These are phyloP conservation scores for Oreochromis grahami DNA, from an alignment of 2,797 vertebrate genomes.

Conservation along the genomic window DNA sequence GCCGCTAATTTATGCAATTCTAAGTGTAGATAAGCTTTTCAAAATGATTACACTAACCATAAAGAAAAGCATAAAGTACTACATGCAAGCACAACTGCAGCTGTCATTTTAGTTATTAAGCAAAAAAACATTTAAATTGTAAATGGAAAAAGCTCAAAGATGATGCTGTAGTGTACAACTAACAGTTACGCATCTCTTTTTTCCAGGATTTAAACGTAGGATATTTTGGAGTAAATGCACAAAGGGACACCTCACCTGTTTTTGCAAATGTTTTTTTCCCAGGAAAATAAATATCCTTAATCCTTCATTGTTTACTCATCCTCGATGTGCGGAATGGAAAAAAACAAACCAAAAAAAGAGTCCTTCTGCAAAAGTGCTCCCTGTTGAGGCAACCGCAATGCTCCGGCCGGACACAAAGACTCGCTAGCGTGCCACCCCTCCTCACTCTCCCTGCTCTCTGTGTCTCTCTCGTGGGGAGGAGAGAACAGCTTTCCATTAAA, in stretches of 20 bases:
- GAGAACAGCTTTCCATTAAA: slow-evolving; percentile 62
- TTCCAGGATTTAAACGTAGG: neutral
- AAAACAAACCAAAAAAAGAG: neutral
- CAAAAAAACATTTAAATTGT: neutral
- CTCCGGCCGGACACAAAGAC: slow-evolving; percentile 44
- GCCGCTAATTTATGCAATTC: neutral
- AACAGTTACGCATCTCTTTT: neutral
- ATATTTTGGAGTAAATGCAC: neutral
- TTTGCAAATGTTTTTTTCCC: slow-evolving; percentile 29
- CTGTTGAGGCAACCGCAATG: slow-evolving; percentile 29
- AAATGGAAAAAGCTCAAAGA: neutral
- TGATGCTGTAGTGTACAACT: neutral
- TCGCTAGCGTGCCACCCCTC: slow-evolving; percentile 41
- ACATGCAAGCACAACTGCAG: neutral
- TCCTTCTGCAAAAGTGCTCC: slow-evolving; percentile 36
- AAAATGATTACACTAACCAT: neutral
- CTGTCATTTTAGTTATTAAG: neutral
- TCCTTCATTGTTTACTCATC: slow-evolving; percentile 54
- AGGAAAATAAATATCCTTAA: slow-evolving; percentile 37
- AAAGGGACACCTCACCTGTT: slow-evolving; percentile 60
- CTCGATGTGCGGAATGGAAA: slow-evolving; percentile 14
- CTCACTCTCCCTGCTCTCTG: slow-evolving; percentile 34
- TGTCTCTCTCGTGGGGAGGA: slow-evolving; percentile 34
- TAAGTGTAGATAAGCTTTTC: neutral
- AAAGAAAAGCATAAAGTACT: neutral